Base-by-base conservation (phyloP, 2,113 vertebrate species). In the Alligator mississippiensis region DNA sequence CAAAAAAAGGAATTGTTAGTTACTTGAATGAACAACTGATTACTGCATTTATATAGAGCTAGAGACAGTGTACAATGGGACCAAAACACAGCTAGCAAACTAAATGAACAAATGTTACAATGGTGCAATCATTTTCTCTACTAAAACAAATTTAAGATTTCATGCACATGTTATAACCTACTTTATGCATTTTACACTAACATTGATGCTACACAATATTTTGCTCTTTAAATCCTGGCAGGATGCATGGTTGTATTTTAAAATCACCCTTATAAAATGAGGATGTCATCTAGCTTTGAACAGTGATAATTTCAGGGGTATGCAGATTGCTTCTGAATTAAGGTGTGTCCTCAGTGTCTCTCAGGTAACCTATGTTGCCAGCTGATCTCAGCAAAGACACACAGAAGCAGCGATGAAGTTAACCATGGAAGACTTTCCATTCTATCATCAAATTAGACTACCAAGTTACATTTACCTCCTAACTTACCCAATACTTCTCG, bases 21-120 rank as follows among this genome's bases (percentile, higher is more conserved):
- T 85, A 84, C 74, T 19, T 91, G 84, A 94, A 96, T 84, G 81
- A 93, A 84, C 57, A 90, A 93, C 61, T 95, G 92, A 96, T 94
- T 96, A 83, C 84, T 30, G 60, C 91, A 92, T 87, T 97, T 82
- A 91, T 11, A 90, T 59, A n/a, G 21, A 94, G 61, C 83, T 89
- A 95, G 77, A 90, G 62, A 85, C 3, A 76, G 66, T 82, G 70
- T 82, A 93, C 63, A 90, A 8, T 9, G 38, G n/a, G 47, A 93
- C 58, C 90, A 93, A 93, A 90, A 94, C 90, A 93, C 47, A 94
- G 87, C 84, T 22, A 95, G 77, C 88, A 93, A 85, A 96, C 60
- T 77, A 80, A 88, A 91, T 91, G 80, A 91, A 87, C 58, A 34
- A 16, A 85, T 87, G 27, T 93, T 94, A 95, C 94, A 92, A 95